Base-by-base conservation (phyloP, 53 echinoderm and acorn worm genomes). In the Echinarachnius parma region DNA sequence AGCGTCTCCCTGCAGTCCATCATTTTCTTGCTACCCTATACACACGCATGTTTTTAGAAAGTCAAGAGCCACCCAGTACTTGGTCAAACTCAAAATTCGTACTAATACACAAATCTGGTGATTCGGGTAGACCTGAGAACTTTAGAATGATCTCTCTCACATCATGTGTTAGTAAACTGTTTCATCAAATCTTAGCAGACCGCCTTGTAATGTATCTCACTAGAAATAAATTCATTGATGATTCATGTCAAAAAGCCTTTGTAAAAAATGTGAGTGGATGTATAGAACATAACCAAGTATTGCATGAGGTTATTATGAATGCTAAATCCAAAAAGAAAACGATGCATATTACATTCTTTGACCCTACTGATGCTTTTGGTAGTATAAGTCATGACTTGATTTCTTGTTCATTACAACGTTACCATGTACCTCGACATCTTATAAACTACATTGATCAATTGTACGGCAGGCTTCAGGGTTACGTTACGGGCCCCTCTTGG, bases 211-310 rank as follows among this genome's bases (percentile, higher is more conserved):
- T 14, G 10, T 76, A 76, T 32, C 31, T 76, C 2, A 48, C 59
- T 21, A 34, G 34, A n/a, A 82, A 76, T 32, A 66, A 66, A 0
- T 47, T 76, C 46, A 42, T 82, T 39, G 72, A 82, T 45, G 47
- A 56, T 13, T 30, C 24, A 4, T n/a, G 65, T 3, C 83, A 82
- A 28, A 82, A 82, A 39, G 82, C 82, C 4, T 82, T 65, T 48
- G 60, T 82, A 4, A 28, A 60, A 3, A 32, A 32, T 21, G 48
- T 61, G n/a, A 60, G 62, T 14, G 62, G 77, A 1, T 77, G 77
- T 52, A 33, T 77, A n/a, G 77, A 77, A 16, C 77, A 77, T 37
- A 77, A 77, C 23, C 62, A 77, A 34, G 77, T 77, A 9, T 3
- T 76, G 1, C 77, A 76, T 3, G 77, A 76, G 46, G 16, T 60